Evolutionary conservation across 2,113 vertebrate species (phyloP), one percentile per base, ranked within the genome.

Genomic region (Rhinolophus sinicus): DNA sequence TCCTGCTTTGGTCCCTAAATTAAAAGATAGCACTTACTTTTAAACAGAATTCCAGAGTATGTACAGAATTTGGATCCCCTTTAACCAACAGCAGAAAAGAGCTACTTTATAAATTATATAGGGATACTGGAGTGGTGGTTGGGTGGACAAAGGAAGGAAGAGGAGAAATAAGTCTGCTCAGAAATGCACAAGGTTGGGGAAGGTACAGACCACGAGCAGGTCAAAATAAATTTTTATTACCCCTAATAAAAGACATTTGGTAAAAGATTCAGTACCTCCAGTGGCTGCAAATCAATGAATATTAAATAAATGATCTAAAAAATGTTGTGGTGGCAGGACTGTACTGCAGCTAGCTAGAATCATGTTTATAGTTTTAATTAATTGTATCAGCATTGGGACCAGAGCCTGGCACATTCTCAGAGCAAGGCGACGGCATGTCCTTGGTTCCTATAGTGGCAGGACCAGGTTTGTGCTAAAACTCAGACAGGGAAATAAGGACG

Each of bases 281-380:
- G 22, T 82, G 67, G 94, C 50, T 67, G 21, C 40, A 95, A 96
- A 67, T 73, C 70, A 96, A 40, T 82, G 50, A 96, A 94, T 76
- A 89, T 81, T 94, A 98, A 98, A 98, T 73, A 93, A 96, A 97
- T 30, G 8, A 81, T 86, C 82, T 70, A 96, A 92, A 96, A 88
- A 96, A 78, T 77, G 77, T 56, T 24, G 21, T 22, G 13, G 8
- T 82, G 26, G 64, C 78, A 69, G 96, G 30, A 97, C 80, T 16
- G 1, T 40, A 95, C 13, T 44, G 58, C 95, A 96, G 30, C n/a
- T 96, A 97, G 33, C 38, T 92, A 97, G 76, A 95, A 13, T 13
- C 10, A 69, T 70, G 1, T 76, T 97, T 89, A 95, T 35, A 15
- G 69, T 78, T 96, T 94, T 88, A 95, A 96, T 82, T 94, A 97